phyloP scores from a whole-genome alignment of 1,140 invertebrate species.

The Glomeris maerens region DNA sequence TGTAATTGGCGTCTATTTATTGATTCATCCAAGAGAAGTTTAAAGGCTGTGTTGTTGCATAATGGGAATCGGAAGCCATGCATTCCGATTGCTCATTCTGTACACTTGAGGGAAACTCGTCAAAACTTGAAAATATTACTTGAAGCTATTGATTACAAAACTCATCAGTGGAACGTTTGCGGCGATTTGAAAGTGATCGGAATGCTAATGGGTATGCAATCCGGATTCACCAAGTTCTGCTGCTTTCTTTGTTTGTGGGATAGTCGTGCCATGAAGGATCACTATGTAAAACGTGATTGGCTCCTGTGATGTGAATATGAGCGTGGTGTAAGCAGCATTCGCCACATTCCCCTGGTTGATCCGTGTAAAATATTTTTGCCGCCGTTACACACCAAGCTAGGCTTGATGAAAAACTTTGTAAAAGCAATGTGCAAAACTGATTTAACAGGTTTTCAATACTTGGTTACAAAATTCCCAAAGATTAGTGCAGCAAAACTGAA shows the following conservation, averaged over 20 bases:
- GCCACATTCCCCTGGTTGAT: not conserved
- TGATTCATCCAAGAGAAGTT: conserved; percentile 3
- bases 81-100: conserved; percentile 14
- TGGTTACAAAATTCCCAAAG: no score
- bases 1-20: conserved; percentile 13
- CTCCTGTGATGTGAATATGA: conserved; percentile 4
- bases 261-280: conserved; percentile 8
- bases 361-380: conserved; percentile 1
- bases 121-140: conserved; percentile 1
- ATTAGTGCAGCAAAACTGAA: conserved; percentile 16
- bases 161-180: conserved; percentile 7
- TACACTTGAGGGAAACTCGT: conserved; percentile 6
- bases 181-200: conserved; percentile 12
- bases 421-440: no score
- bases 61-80: conserved; percentile 11
- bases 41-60: conserved; percentile 14
- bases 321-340: not conserved
- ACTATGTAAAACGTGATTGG: conserved; percentile 14
- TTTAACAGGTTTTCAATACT: no score
- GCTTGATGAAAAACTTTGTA: no score
- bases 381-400: conserved; percentile 1
- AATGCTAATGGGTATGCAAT: conserved; percentile 13
- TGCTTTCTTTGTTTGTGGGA: conserved; percentile 17
- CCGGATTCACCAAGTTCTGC: conserved; percentile 12
- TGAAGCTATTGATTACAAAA: not conserved